Percentiles rank a stretch among this genome's conserved stretches.
These are phyloP conservation scores for Pseudanteris insignis DNA, from an alignment of 2,888 invertebrate species.

Conservation along the genomic window DNA sequence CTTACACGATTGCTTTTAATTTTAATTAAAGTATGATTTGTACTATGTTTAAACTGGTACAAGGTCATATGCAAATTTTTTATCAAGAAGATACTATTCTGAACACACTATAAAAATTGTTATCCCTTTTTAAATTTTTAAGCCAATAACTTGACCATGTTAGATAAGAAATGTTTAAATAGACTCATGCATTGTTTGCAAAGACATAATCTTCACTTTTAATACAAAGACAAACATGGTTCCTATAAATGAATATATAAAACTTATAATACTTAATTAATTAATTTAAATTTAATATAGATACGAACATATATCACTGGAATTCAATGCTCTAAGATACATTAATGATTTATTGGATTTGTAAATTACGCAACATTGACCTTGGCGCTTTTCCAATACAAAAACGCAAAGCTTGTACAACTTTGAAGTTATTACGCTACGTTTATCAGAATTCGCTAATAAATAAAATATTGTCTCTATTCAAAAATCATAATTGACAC, in stretches of 20 bases:
- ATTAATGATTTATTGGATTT: conserved; percentile 26
- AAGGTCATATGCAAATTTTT: conserved; percentile 6
- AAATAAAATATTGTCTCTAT: no score
- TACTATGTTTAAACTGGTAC: conserved; percentile 7
- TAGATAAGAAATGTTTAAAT: not conserved
- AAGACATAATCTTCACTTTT: not conserved
- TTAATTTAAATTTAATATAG: conserved; percentile 18
- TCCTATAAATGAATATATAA: not conserved
- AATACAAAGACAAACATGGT: not conserved
- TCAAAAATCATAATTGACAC: no score
- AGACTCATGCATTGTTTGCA: not conserved
- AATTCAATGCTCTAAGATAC: conserved; percentile 15
- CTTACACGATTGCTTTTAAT: conserved; percentile 18
- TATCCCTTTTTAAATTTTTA: not conserved
- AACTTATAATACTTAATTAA: not conserved
- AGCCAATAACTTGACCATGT: no score
- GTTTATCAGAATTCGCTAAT: conserved; percentile 3
- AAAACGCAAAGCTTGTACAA: conserved; percentile 35
- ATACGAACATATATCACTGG: not conserved
- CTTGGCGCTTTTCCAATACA: conserved; percentile 39
- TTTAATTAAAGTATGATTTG: not conserved
- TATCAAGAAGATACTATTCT: no score
- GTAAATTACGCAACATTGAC: conserved; percentile 24
- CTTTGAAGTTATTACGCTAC: conserved; percentile 19
- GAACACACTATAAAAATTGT: no score